Evolutionary conservation across 1,140 invertebrate species (phyloP).

Genomic region (Cephus cinctus): DNA sequence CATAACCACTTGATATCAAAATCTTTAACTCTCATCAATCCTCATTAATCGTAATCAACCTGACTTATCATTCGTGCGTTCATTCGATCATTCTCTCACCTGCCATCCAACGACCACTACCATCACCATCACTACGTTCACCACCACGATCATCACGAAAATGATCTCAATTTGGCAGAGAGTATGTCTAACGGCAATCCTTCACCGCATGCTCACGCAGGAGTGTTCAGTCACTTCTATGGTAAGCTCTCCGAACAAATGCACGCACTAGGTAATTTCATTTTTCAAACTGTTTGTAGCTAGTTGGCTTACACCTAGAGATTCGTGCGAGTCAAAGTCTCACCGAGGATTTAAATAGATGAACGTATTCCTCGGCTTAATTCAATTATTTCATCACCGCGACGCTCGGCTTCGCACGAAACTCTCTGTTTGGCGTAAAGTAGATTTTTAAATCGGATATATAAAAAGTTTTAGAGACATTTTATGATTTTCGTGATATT

Average conservation of each 20-base stretch:
- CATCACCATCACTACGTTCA: slow-evolving; percentile 3
- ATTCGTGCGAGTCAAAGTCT: slow-evolving; percentile 5
- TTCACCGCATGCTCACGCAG: slow-evolving; percentile 55
- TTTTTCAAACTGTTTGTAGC: slow-evolving; percentile 30
- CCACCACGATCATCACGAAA: slow-evolving; percentile 1
- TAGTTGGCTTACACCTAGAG: not conserved
- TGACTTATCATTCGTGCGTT: not conserved
- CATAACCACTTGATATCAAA: too few relatives aligned
- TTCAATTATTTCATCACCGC: too few relatives aligned
- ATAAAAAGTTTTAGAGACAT: too few relatives aligned
- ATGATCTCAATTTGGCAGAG: slow-evolving; percentile 4
- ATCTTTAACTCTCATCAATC: too few relatives aligned
- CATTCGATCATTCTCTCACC: slow-evolving; percentile 5
- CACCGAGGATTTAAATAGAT: too few relatives aligned
- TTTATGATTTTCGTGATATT: too few relatives aligned
- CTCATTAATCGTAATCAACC: too few relatives aligned
- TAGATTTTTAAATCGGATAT: too few relatives aligned
- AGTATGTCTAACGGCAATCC: slow-evolving; percentile 33
- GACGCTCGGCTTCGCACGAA: too few relatives aligned
- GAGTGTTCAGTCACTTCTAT: slow-evolving; percentile 54
- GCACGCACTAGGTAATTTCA: slow-evolving; percentile 56
- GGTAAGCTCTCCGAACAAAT: slow-evolving; percentile 59
- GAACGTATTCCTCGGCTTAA: too few relatives aligned
- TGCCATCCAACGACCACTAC: not conserved
- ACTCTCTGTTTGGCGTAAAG: too few relatives aligned